phyloP scores from a whole-genome alignment of 2,888 invertebrate species.

The Campaea margaritaria region DNA sequence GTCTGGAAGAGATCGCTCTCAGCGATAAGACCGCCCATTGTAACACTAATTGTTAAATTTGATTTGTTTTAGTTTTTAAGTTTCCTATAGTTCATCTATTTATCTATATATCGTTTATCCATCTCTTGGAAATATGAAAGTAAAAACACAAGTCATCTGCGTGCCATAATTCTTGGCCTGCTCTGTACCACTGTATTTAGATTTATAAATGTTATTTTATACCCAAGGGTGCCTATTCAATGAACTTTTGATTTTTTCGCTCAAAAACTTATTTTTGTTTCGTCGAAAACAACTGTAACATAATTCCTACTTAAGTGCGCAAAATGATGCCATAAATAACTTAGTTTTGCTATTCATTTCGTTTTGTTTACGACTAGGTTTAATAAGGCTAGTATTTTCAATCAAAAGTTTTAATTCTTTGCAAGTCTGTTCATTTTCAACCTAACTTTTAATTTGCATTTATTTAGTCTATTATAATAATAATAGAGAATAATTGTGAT shows the following conservation, averaged over 20 bases:
- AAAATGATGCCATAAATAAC: not conserved
- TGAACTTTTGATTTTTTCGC: conserved; percentile 12
- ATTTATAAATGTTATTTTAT: not conserved
- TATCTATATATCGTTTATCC: no score
- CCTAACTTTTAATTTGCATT: not conserved
- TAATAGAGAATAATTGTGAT: no score
- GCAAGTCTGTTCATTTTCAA: not conserved
- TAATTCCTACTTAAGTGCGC: not conserved
- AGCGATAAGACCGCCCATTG: no score
- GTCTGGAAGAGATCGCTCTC: no score
- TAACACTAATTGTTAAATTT: no score
- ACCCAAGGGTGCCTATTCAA: conserved; percentile 3
- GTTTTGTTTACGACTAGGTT: not conserved
- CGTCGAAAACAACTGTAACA: not conserved
- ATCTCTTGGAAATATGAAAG: no score
- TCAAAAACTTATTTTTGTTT: conserved; percentile 1
- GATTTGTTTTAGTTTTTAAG: no score
- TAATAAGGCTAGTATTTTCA: not conserved
- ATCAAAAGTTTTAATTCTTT: not conserved
- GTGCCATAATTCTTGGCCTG: not conserved
- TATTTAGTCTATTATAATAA: no score
- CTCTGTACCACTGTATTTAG: not conserved
- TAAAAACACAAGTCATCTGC: no score
- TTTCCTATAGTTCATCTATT: no score
- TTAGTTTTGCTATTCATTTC: not conserved